Evolutionary conservation across 2,113 vertebrate genomes (phyloP), one percentile per base, ranked within the genome.

Genomic region (Corydoras sp.): DNA sequence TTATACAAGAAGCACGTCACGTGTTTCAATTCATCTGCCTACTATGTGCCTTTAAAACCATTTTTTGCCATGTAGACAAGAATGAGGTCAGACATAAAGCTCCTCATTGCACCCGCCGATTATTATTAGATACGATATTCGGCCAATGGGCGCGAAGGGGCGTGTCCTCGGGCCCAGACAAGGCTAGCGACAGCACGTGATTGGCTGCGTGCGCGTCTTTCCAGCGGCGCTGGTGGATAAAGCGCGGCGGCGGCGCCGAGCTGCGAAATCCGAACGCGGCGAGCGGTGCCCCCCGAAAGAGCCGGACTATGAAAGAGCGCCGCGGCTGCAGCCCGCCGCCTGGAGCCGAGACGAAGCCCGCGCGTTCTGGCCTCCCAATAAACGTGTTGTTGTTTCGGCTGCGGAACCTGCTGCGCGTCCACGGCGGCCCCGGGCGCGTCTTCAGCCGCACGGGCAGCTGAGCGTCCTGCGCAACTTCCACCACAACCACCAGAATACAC

Each of bases 11-110:
- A 43, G 35, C 35, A 43, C 0, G 35, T 43, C 35, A 24, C 18
- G 35, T 43, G 1, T 4, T 43, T 43, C 7, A 43, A 43, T 4
- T 43, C 4, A 43, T 43, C 35, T 43, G 35, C 35, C 4, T 43
- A 78, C 62, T 63, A 74, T 85, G 82, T 86, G 82, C 81, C 83
- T 84, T 81, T 84, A 89, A 90, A 90, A 81, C 68, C 53, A 76
- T 93, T 88, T 92, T 91, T 74, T 87, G 86, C 89, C 89, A 91
- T 89, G 89, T 91, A 91, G 91, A 92, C 91, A 93, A 90, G 93
- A 96, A 97, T 97, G 94, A 97, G 95, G 95, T 97, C 95, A 97
- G 95, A 91, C 91, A 90, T 89, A 90, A 88, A 89, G 92, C 92
- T 95, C 91, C 92, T 93, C 92, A 93, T 95, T 93, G 94, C 94